Percentiles rank a stretch among this genome's conserved stretches.
Conservation (phyloP, 2,888 invertebrate species). For the Beris chalybata region DNA sequence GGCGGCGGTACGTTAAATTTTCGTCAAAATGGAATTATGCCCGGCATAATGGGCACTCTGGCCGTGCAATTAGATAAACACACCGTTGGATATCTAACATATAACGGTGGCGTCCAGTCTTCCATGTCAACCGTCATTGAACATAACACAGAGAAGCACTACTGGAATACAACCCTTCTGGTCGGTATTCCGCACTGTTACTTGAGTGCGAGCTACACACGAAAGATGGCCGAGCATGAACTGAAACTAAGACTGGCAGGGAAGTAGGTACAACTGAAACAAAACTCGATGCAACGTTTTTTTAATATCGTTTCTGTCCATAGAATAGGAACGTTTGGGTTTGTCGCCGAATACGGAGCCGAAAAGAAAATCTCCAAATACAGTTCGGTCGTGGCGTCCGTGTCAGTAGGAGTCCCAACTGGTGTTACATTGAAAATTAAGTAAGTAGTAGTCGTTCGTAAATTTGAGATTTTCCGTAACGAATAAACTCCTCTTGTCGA, state of each 20-base stretch:
- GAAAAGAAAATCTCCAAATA: constrained; percentile 92
- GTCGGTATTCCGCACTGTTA: constrained; percentile 83
- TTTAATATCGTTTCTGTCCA: too few species aligned
- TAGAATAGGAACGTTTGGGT: constrained; percentile 85
- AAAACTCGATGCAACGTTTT: background rate
- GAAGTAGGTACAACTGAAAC: constrained; percentile 65
- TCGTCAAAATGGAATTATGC: constrained; percentile 73
- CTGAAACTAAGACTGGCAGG: constrained; percentile 74
- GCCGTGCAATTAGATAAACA: constrained; percentile 85
- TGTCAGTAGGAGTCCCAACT: constrained; percentile 81
- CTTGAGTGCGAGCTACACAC: constrained; percentile 72
- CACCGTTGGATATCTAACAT: constrained; percentile 85
- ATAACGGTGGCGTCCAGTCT: constrained; percentile 69
- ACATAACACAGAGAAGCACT: constrained; percentile 71
- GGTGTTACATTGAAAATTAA: constrained; percentile 89
- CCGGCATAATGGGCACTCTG: constrained; percentile 76
- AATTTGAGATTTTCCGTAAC: background rate
- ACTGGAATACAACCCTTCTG: constrained; percentile 72
- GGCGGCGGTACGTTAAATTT: constrained; percentile 76
- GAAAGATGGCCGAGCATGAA: constrained; percentile 78
- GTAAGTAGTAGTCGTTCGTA: constrained; percentile 59
- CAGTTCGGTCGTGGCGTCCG: constrained; percentile 81
- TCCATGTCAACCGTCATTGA: constrained; percentile 82
- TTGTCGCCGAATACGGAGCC: constrained; percentile 84
- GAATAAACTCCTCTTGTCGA: constrained; percentile 12